Evolutionary conservation across 2,888 invertebrate species (phyloP), one percentile per base, ranked within the genome.

Genomic region (Boloria selene): DNA sequence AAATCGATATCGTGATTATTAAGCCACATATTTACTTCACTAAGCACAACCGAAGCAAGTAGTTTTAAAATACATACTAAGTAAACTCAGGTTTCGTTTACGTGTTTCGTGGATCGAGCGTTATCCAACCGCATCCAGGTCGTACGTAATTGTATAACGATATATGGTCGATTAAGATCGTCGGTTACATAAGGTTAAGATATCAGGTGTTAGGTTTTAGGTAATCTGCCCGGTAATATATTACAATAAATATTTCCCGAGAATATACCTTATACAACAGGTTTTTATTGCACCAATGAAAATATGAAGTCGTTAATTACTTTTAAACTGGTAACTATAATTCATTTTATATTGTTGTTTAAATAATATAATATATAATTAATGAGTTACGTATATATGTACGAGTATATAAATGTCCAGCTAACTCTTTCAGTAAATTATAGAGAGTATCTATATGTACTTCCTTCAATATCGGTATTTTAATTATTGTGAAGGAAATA

Each of bases 101-200:
- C 64, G 50, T 63, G 62, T 51, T 64, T 62, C 52, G 67, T 71
- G 66, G 55, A 47, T 31, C 31, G 60, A 58, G 31, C 65, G 68
- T 66, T 72, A 75, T 65, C 74, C 73, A 74, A 75, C 71, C 70
- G 68, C 71, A 70, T 70, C 70, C 70, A 67, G 70, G 72, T 73
- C 71, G 69, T 61, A 54, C 61, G 73, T 67, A 70, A 73, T 74
- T 72, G 72, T 72, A 74, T 73, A 74, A 74, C 68, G 65, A 67
- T 70, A 59, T 65, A 72, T 67, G 72, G 56, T 73, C 73, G 68
- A 71, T 66, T 68, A 67, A 68, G 69, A 72, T 68, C 64, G 68
- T 45, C 61, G 60, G 42, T 72, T 73, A 67, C 68, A 63, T 71
- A 70, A 68, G 56, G 45, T 67, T 59, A 55, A 10, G 50, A 58